Evolutionary conservation across 2,888 invertebrate genomes (phyloP), one percentile per base, ranked within the genome.

Genomic region (Drosophila robusta): DNA sequence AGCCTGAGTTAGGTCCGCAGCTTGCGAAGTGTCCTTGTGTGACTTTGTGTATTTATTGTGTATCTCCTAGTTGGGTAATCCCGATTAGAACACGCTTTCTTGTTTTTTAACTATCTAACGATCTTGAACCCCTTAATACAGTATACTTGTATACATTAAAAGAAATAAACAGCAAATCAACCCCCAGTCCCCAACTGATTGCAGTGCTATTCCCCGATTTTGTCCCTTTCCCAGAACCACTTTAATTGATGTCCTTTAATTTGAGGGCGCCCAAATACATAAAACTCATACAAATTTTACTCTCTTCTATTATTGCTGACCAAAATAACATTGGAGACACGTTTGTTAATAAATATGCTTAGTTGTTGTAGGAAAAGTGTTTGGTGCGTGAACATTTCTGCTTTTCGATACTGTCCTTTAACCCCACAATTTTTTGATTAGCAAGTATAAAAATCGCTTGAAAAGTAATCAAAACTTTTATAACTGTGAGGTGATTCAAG

Each of bases 391-490:
- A 11, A 49, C 2, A 16, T 38, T 29, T 29, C 0, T n/a, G 26
- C 16, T 11, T 16, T 22, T 32, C 29, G 9, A 22, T 34, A 9
- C 29, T 9, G 5, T n/a, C 5, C 5, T 4, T 18, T 14, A 12
- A 18, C 12, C 4, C n/a, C 18, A 7, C 8, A 5, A 18, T 39
- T 22, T 49, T 62, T 50, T 62, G 12, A 44, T 36, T 42, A 29
- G n/a, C n/a, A 29, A 29, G 29, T 29, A 52, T 8, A 29, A 45
- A 22, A 51, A 36, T 56, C 47, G 16, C 36, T 38, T 46, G 51
- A 22, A 70, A 77, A 78, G 78, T 58, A 78, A 77, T 78, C 66
- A 67, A 66, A 77, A 78, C 55, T 78, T 76, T 61, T 52, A 0
- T 47, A 62, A 39, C 49, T 61, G 38, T 32, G 16, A 51, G 29